Base-by-base conservation (phyloP, 1,140 invertebrate species). In the Drosophila kurseongensis region DNA sequence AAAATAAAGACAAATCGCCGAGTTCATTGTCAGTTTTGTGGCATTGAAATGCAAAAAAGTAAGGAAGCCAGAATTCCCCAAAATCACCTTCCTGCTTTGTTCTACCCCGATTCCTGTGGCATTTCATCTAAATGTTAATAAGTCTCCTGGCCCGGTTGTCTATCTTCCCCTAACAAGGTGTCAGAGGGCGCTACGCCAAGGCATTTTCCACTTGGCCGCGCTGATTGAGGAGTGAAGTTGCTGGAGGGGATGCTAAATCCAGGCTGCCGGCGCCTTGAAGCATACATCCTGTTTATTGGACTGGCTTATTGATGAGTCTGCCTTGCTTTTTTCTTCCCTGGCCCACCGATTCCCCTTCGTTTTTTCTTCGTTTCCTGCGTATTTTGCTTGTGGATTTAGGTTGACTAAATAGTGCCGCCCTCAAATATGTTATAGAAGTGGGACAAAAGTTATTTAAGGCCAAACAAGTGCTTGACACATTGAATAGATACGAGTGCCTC, bases 111-210 rank as follows among this genome's bases (percentile, higher is more conserved):
- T 29, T 75, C 48, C 42, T 57, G 40, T 63, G 71, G 79, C 75
- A 79, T 88, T 88, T 88, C 83, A 88, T 88, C 83, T 88, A 88
- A 88, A 88, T 88, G 83, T 88, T 88, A 88, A 88, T 88, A 88
- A 88, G 83, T 86, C 83, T 78, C 40, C 55, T 68, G 65, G 40
- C 62, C 50, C 8, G 41, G 38, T 40, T 58, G 40, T 56, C 44
- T 60, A 61, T 57, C 44, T 51, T 54, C 59, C 23, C 62, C 60
- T 80, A 88, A 88, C 84, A 88, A 88, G 83, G 83, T 88, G 83
- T 83, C 83, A 83, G 72, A 76, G 73, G 83, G 57, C 57, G 42
- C 71, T 47, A 68, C 63, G 83, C 83, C 62, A 41, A 83, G 82
- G 83, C 76, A 88, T 88, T 88, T 88, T 88, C 84, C 83, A 88